Evolutionary conservation across 37 sponge, comb jelly and placozoan genomes (phyloP), one percentile per base, ranked within the genome.

Genomic region (Mnemiopsis leidyi): DNA sequence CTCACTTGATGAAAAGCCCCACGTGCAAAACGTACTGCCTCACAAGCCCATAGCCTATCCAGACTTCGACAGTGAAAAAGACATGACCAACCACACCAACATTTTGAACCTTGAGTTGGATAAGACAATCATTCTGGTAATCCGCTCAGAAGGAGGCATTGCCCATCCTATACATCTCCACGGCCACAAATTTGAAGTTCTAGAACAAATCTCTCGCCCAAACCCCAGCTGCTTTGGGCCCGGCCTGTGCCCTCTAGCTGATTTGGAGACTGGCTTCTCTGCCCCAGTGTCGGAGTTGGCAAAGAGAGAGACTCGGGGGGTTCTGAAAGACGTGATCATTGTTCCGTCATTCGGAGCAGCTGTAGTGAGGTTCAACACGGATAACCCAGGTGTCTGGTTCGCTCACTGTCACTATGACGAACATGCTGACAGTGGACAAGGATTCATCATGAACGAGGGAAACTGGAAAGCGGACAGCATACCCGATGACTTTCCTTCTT

Each of bases 371-470:
- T n/a, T 69, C 2, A 69, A 69, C 73, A 28, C 73, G 7, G 73
- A 69, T 69, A 69, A 69, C n/a, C 24, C 28, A 3, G 73, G 73
- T 23, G 28, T 69, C 28, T 69, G 73, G 73, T 69, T 25, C 73
- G 7, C 21, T 20, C 73, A 69, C n/a, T 69, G n/a, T 25, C 73
- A 69, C 92, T 95, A 95, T 69, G 96, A 96, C 71, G 32, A 92
- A 1, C 96, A 97, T 76, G 39, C 39, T 35, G 33, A 39, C 3
- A 32, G 25, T 16, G 94, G 94, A 28, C 93, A 85, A 82, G 93
- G 39, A 23, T 68, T 94, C 32, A 75, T 94, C 7, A 69, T 69
- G 24, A 5, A 28, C 73, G 29, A 69, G 73, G 73, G 73, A 28
- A 21, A n/a, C 82, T 69, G 24, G 28, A 69, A 28, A 25, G 61